Evolutionary conservation across 2,113 vertebrate genomes (phyloP).

Genomic region (Rhodinocichla rosea): DNA sequence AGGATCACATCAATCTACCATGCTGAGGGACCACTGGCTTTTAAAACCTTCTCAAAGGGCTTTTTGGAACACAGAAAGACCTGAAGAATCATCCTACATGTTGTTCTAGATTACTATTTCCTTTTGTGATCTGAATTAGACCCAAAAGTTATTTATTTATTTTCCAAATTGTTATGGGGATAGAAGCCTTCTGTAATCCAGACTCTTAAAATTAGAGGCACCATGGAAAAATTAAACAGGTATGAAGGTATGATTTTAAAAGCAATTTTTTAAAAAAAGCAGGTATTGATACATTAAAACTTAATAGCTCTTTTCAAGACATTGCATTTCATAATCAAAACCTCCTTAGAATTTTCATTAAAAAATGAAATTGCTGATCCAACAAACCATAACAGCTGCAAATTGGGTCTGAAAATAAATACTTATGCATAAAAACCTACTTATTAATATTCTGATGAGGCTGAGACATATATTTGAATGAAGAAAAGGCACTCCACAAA

Average conservation of each 20-base stretch:
- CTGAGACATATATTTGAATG: constrained; percentile 27
- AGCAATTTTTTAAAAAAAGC: neutral
- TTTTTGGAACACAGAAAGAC: neutral
- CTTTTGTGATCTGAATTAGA: neutral
- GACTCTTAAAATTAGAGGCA: neutral
- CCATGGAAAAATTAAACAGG: neutral
- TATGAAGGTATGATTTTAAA: neutral
- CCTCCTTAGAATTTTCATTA: constrained; percentile 57
- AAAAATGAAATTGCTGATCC: constrained; percentile 55
- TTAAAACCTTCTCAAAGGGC: neutral
- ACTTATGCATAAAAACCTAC: constrained; percentile 38
- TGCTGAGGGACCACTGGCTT: neutral
- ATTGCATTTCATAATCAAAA: constrained; percentile 53
- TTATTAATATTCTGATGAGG: constrained; percentile 57
- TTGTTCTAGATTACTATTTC: neutral
- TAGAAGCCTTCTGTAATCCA: neutral
- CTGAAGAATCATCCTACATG: neutral
- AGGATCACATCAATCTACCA: neutral
- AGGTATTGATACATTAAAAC: constrained; percentile 53
- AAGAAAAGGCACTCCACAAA: neutral
- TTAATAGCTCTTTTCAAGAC: constrained; percentile 32
- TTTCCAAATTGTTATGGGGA: neutral
- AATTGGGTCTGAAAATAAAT: constrained; percentile 63
- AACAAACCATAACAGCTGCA: constrained; percentile 46
- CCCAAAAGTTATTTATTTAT: neutral